These are phyloP conservation scores for Ostrea edulis DNA, from an alignment of 1,140 invertebrate species.

Conservation along the genomic window DNA sequence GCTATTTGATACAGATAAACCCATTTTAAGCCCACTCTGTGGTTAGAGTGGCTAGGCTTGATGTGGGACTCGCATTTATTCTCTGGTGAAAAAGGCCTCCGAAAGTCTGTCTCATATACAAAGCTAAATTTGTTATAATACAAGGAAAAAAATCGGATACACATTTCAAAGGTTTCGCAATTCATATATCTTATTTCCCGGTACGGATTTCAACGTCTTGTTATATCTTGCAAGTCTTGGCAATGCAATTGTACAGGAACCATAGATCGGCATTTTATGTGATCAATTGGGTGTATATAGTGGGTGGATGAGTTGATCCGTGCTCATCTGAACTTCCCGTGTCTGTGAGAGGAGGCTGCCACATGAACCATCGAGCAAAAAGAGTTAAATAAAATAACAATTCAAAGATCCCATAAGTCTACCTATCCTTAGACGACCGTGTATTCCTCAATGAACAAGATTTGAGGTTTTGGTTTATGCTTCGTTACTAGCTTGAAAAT, in stretches of 20 bases:
- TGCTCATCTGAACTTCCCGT: background rate
- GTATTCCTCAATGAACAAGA: too few species aligned
- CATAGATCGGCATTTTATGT: conserved; percentile 4
- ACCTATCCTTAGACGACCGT: too few species aligned
- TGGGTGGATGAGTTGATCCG: conserved; percentile 34
- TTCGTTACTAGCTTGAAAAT: too few species aligned
- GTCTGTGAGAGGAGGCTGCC: background rate
- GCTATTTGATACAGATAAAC: too few species aligned
- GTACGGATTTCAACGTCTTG: background rate
- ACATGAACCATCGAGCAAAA: background rate
- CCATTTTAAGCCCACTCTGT: too few species aligned
- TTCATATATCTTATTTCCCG: background rate
- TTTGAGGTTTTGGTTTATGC: too few species aligned
- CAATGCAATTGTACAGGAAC: background rate
- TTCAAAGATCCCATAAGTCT: too few species aligned
- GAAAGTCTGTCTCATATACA: too few species aligned
- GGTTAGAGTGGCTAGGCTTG: too few species aligned
- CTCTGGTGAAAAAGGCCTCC: too few species aligned
- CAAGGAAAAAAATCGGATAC: background rate
- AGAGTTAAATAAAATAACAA: conserved; percentile 20
- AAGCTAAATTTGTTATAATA: conserved; percentile 26
- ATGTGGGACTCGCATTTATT: too few species aligned
- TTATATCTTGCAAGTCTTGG: conserved; percentile 22
- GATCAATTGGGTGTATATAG: conserved; percentile 15
- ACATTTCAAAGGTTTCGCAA: background rate